phyloP scores from a whole-genome alignment of 1,140 invertebrate species.

The Drosophila prosaltans region DNA sequence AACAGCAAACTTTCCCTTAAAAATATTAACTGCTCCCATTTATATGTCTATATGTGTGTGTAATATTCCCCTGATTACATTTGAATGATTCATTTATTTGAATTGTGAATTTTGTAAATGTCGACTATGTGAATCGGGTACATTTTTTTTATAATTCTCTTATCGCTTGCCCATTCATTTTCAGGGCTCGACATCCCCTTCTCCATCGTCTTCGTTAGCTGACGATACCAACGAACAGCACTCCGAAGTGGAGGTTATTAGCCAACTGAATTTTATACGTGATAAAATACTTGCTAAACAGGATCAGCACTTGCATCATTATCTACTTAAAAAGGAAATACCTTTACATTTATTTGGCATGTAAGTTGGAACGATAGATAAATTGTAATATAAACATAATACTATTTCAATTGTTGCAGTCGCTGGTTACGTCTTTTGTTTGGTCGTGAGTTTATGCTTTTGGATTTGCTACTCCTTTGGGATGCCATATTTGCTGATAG shows the following conservation, averaged over 20 bases:
- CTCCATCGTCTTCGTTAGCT: neutral
- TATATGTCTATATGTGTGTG: neutral
- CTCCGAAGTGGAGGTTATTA: constrained; percentile 86
- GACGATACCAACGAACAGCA: constrained; percentile 35
- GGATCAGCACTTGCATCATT: constrained; percentile 87
- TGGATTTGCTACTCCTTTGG: constrained; percentile 90
- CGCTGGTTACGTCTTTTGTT: constrained; percentile 92
- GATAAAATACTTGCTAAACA: constrained; percentile 87
- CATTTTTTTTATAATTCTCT: neutral
- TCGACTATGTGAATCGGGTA: too few species aligned
- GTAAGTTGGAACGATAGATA: constrained; percentile 84
- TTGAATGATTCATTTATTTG: constrained; percentile 1
- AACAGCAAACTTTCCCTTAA: too few species aligned
- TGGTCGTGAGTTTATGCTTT: constrained; percentile 90
- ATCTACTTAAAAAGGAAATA: constrained; percentile 89
- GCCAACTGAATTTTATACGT: constrained; percentile 88
- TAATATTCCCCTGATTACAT: neutral
- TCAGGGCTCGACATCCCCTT: constrained; percentile 34
- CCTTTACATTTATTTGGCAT: constrained; percentile 92
- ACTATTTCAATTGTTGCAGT: constrained; percentile 83
- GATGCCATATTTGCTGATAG: constrained; percentile 91
- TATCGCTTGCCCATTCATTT: constrained; percentile 14
- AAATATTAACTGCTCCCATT: too few species aligned
- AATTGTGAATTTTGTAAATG: constrained; percentile 1
- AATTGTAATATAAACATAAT: neutral